phyloP scores from a whole-genome alignment of 1,140 invertebrate genomes.

The Glomeris maerens region DNA sequence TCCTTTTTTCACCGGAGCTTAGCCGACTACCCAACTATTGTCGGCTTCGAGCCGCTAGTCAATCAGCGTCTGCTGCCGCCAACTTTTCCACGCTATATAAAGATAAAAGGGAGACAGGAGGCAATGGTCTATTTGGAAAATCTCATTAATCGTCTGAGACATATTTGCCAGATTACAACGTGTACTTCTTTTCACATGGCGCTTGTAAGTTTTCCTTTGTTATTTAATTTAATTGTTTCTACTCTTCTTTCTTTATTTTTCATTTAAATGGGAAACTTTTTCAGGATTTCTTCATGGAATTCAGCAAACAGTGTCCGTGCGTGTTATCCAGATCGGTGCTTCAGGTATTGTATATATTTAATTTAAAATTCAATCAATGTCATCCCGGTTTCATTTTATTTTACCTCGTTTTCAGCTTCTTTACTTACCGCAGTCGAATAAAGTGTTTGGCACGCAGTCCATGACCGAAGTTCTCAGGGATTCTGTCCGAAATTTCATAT shows the following conservation, averaged over 20 bases:
- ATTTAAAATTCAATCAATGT: neutral
- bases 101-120: constrained; percentile 69
- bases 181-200: constrained; percentile 64
- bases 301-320: constrained; percentile 73
- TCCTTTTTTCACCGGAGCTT: neutral
- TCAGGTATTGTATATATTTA: constrained; percentile 50
- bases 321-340: constrained; percentile 84
- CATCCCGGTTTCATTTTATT: neutral
- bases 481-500: constrained; percentile 69
- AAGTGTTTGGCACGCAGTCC: constrained; percentile 35
- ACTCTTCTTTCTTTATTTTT: constrained; percentile 2
- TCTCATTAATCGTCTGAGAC: constrained; percentile 60
- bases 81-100: constrained; percentile 93
- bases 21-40: constrained; percentile 31
- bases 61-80: constrained; percentile 89
- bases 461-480: constrained; percentile 69
- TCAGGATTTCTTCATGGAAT: constrained; percentile 87
- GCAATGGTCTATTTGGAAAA: constrained; percentile 72
- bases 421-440: constrained; percentile 24
- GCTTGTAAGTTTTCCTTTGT: constrained; percentile 43
- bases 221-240: neutral
- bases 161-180: constrained; percentile 65
- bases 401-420: constrained; percentile 24
- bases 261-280: constrained; percentile 20
- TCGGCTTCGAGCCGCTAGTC: constrained; percentile 89